phyloP scores from a whole-genome alignment of 2,797 vertebrate species.

The Eutrigla gurnardus region DNA sequence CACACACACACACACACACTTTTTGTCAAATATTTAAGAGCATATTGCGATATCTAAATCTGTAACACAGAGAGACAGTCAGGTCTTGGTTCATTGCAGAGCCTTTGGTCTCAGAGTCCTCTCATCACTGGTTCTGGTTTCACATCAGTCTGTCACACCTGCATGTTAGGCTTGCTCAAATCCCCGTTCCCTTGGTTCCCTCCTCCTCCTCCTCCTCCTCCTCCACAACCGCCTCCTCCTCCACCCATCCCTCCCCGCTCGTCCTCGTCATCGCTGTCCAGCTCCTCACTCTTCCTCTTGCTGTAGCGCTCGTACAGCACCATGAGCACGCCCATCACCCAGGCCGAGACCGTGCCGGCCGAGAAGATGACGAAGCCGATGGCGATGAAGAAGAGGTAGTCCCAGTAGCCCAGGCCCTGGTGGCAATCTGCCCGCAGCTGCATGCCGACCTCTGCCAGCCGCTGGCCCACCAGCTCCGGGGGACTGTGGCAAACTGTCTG shows the following conservation, averaged over 20 bases:
- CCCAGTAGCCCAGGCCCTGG: slow-evolving; percentile 88
- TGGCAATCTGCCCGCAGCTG: slow-evolving; percentile 90
- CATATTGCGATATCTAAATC: slow-evolving; percentile 58
- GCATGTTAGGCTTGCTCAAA: slow-evolving; percentile 82
- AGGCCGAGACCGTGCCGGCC: slow-evolving; percentile 89
- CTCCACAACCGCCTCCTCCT: slow-evolving; percentile 50
- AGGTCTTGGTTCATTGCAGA: slow-evolving; percentile 50
- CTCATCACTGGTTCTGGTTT: slow-evolving; percentile 5
- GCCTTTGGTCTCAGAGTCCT: slow-evolving; percentile 64
- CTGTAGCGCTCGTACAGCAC: slow-evolving; percentile 87
- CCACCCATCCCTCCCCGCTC: slow-evolving; percentile 62
- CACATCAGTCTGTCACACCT: slow-evolving; percentile 78
- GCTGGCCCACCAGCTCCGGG: slow-evolving; percentile 83
- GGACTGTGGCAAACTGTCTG: slow-evolving; percentile 85
- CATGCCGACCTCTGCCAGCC: slow-evolving; percentile 86
- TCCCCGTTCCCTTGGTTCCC: slow-evolving; percentile 83
- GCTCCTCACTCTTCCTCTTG: slow-evolving; percentile 84
- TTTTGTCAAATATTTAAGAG: slow-evolving; percentile 57
- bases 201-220: slow-evolving; percentile 55
- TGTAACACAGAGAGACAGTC: slow-evolving; percentile 60
- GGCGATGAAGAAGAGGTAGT: slow-evolving; percentile 94
- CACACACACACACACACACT: slow-evolving; percentile 30
- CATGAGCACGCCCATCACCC: slow-evolving; percentile 92
- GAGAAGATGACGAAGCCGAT: slow-evolving; percentile 95
- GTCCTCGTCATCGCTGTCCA: slow-evolving; percentile 83